A percentile compares a stretch with the other conserved stretches of the same genome.
Conservation (phyloP, 2,113 vertebrate genomes). For the Pyxicephalus adspersus region DNA sequence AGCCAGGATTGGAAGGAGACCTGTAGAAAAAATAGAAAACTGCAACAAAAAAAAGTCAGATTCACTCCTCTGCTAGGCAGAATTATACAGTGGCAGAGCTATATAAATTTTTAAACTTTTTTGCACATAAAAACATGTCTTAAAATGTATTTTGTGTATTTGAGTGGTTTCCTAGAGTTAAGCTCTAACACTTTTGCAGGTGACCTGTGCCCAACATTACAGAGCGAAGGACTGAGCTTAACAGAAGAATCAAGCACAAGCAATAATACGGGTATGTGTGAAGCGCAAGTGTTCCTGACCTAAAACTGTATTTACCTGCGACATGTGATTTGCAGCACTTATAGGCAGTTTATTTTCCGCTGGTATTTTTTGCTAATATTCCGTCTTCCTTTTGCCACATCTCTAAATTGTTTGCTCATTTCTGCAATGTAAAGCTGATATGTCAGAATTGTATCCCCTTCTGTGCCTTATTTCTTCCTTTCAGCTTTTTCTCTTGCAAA, state of each 20-base stretch:
- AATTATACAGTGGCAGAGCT: too few species aligned
- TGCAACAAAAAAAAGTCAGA: too few species aligned
- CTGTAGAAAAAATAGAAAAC: too few species aligned
- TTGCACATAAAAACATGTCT: too few species aligned
- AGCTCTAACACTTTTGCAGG: conserved; percentile 58
- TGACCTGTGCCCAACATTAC: conserved; percentile 65
- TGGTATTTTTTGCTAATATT: background rate
- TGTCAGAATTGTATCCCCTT: background rate
- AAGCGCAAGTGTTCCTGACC: background rate
- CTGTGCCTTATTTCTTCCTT: conserved; percentile 12
- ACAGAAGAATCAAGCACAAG: conserved; percentile 66
- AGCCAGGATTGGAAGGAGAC: too few species aligned
- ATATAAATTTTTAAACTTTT: too few species aligned
- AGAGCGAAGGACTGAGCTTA: conserved; percentile 68
- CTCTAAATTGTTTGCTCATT: background rate
- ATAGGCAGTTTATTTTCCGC: background rate
- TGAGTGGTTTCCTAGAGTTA: too few species aligned
- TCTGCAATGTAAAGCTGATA: conserved; percentile 3
- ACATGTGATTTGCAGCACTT: background rate
- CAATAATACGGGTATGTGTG: conserved; percentile 69
- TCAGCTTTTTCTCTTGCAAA: conserved; percentile 31
- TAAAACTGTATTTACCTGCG: background rate
- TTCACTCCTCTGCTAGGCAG: too few species aligned
- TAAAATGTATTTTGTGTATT: too few species aligned
- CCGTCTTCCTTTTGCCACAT: background rate